Evolutionary conservation across 1,140 invertebrate species (phyloP).

Genomic region (Hyles vespertilio): DNA sequence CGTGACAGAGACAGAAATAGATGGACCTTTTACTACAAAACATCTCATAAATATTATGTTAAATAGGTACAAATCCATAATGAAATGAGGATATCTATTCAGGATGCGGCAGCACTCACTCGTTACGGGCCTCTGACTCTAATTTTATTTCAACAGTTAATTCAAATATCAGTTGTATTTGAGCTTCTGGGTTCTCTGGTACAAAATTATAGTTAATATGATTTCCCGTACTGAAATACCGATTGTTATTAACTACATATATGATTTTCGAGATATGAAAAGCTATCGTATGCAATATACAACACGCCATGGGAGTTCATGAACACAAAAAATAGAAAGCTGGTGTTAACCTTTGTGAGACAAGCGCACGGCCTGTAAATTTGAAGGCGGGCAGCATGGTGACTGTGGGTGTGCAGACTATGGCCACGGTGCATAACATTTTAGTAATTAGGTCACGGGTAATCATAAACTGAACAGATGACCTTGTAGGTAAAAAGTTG

Average conservation of each 20-base stretch:
- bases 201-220: not conserved
- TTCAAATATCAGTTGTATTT: slow-evolving; percentile 14
- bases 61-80: not conserved
- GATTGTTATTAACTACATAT: not conserved
- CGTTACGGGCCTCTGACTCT: slow-evolving; percentile 9
- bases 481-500: no score
- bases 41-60: not conserved
- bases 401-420: slow-evolving; percentile 28
- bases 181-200: slow-evolving; percentile 12
- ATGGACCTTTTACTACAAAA: not conserved
- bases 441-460: no score
- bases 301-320: slow-evolving; percentile 30
- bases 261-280: slow-evolving; percentile 17
- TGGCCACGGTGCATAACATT: slow-evolving; percentile 21
- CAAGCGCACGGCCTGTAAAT: slow-evolving; percentile 16
- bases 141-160: slow-evolving; percentile 14
- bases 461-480: no score
- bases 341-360: slow-evolving; percentile 19
- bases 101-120: slow-evolving; percentile 7
- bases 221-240: no score
- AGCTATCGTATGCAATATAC: slow-evolving; percentile 22
- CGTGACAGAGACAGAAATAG: not conserved
- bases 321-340: slow-evolving; percentile 20
- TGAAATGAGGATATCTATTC: not conserved
- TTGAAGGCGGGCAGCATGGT: slow-evolving; percentile 29